Evolutionary conservation across 2,888 invertebrate species (phyloP).

Genomic region (Eristalis pertinax): DNA sequence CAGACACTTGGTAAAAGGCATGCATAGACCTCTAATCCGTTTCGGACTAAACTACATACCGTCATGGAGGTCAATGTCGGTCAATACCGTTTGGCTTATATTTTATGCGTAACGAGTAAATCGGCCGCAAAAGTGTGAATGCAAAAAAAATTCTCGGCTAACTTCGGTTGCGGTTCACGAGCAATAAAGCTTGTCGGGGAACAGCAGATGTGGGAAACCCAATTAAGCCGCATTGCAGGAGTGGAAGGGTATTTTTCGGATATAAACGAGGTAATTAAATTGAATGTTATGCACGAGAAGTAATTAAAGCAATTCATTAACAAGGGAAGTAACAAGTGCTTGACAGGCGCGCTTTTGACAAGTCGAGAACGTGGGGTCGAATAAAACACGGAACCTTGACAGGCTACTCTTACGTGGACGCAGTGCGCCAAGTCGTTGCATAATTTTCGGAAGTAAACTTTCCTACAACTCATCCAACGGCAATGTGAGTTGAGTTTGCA

Average conservation of each 20-base stretch:
- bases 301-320: neutral
- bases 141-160: neutral
- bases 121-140: neutral
- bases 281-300: neutral
- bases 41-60: neutral
- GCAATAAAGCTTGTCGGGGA: neutral
- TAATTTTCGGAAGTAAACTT: neutral
- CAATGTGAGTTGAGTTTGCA: neutral
- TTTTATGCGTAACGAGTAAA: neutral
- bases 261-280: neutral
- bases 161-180: neutral
- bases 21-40: neutral
- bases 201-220: neutral
- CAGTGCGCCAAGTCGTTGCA: neutral
- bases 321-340: neutral
- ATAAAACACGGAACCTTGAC: neutral
- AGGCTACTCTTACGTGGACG: neutral
- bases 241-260: neutral
- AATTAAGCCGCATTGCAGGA: neutral
- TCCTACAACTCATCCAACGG: neutral
- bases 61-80: neutral
- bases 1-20: neutral
- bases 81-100: neutral
- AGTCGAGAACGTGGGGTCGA: neutral
- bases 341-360: neutral